Evolutionary conservation across 2,888 invertebrate genomes (phyloP), one percentile per base, ranked within the genome.

Genomic region (Cancer borealis): DNA sequence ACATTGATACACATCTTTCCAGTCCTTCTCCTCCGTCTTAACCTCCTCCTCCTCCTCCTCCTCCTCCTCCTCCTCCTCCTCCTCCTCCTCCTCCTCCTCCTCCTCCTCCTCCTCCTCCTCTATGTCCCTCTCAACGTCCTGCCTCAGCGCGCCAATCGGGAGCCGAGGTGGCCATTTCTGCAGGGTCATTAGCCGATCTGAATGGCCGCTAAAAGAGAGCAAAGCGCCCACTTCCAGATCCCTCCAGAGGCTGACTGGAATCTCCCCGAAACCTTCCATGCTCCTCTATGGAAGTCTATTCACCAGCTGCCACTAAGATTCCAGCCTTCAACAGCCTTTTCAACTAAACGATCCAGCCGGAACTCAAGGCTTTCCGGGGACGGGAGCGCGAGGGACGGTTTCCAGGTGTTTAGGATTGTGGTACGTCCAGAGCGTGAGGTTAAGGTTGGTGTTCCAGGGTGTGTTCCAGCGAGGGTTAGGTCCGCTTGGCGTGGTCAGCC

Each of bases 151-250:
- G 88, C 92, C 92, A 92, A 92, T 87, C 10, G 88, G 92, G 92
- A 88, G 92, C 92, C 92, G 8, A 87, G 73, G 14, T 39, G 60
- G 92, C 92, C 92, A 92, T 92, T 92, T 92, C 88, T 92, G 87
- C 92, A 88, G 92, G 92, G 54, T 92, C 88, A 92, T 92, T 92
- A 88, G 92, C 54, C 39, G 60, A 84, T 88, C 54, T 92, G 92
- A 92, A 92, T 92, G 92, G 92, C 87, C 88, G 88, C 92, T 92
- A 30, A 92, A 92, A 92, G 88, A 92, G 88, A 92, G 88, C 30
- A 54, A 92, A 92, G 30, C 88, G 88, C 92, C 87, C 88, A 92
- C 92, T 92, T 92, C 92, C 88, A 88, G 88, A 21, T 84, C 84
- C 84, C 92, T 87, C 84, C 54, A 73, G n/a, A 84, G 87, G 84